Conservation (phyloP, 2,797 vertebrate genomes). For the Phrynocephalus guinanensis region DNA sequence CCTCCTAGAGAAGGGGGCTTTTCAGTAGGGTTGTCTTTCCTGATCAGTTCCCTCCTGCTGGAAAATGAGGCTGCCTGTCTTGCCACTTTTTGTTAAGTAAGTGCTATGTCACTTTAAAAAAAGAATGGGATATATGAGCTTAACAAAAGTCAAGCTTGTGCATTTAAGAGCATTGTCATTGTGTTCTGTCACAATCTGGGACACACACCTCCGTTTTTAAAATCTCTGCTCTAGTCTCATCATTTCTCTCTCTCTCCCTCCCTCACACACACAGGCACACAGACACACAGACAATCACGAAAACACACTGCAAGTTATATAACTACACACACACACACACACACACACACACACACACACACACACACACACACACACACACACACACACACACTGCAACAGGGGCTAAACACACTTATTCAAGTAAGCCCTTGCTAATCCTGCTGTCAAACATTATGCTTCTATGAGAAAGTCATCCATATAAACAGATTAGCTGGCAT, state of each 20-base stretch:
- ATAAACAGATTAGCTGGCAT: background rate
- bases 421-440: slow-evolving; percentile 16
- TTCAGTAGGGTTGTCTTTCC: background rate
- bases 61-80: background rate
- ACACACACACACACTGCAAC: background rate
- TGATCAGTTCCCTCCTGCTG: background rate
- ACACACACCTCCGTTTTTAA: background rate
- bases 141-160: background rate
- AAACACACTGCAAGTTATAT: background rate
- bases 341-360: background rate
- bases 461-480: slow-evolving; percentile 37
- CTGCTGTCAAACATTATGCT: slow-evolving; percentile 15
- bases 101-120: background rate
- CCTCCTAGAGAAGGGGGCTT: background rate
- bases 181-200: background rate
- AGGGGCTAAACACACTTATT: slow-evolving; percentile 17
- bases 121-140: background rate
- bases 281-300: too few species aligned
- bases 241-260: background rate
- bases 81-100: background rate
- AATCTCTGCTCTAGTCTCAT: background rate
- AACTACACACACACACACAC: background rate
- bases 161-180: background rate
- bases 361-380: background rate
- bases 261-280: background rate